These are phyloP conservation scores for Falco peregrinus DNA, from an alignment of 2,797 vertebrate species.

Conservation along the genomic window DNA sequence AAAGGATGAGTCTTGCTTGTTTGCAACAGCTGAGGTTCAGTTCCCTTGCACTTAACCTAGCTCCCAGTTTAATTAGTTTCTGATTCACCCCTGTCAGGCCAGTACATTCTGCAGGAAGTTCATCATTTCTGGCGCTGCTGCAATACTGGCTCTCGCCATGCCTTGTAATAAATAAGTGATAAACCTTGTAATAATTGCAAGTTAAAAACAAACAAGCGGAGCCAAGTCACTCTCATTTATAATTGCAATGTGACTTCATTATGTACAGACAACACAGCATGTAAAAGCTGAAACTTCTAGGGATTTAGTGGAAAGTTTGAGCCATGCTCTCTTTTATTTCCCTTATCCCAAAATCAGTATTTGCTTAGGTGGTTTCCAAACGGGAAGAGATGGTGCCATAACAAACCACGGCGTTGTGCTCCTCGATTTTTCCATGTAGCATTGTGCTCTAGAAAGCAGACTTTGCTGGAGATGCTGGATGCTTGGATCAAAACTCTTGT, in stretches of 20 bases:
- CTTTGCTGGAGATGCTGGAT: neutral
- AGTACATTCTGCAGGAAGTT: constrained; percentile 60
- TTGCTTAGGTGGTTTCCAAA: neutral
- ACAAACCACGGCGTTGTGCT: neutral
- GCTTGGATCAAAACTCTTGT: neutral
- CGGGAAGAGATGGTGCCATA: neutral
- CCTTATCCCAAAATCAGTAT: neutral
- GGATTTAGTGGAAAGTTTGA: constrained; percentile 47
- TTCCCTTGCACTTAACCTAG: constrained; percentile 32
- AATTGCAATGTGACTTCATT: constrained; percentile 61
- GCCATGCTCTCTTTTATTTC: neutral
- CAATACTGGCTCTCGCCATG: constrained; percentile 28
- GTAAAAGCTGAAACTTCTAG: constrained; percentile 41
- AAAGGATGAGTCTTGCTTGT: neutral
- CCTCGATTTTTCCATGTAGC: neutral
- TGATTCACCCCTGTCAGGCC: constrained; percentile 43
- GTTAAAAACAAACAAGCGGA: constrained; percentile 26
- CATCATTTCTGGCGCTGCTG: constrained; percentile 48
- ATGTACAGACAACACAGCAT: constrained; percentile 23
- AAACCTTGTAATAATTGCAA: constrained; percentile 58
- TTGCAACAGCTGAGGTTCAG: constrained; percentile 21
- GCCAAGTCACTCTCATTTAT: constrained; percentile 63
- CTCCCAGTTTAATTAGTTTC: constrained; percentile 60
- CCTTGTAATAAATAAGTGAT: constrained; percentile 54
- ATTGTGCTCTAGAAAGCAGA: neutral